A percentile compares a stretch with the other conserved stretches of the same genome.
Evolutionary conservation across 64 coral and sea anemone species (phyloP).

Genomic region (Hydrozoanthus tunicans): DNA sequence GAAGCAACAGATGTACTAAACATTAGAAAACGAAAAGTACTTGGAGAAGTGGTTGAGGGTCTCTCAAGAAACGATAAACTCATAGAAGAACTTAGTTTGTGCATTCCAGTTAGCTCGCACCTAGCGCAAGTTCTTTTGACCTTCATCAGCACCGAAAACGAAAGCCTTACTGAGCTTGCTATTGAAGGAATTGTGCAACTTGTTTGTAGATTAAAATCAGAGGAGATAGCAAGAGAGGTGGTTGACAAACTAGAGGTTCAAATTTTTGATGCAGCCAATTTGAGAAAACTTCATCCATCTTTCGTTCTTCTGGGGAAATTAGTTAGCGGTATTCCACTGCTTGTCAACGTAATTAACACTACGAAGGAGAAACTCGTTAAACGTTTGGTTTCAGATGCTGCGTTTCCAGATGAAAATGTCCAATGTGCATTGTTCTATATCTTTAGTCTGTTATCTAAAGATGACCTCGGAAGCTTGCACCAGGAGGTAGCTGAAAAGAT

Average conservation of each 20-base stretch:
- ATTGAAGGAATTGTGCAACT: constrained; percentile 66
- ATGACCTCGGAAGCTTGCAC: constrained; percentile 9
- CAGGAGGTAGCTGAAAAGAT: neutral
- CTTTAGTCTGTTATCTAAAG: constrained; percentile 52
- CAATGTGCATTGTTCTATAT: constrained; percentile 70
- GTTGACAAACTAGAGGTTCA: constrained; percentile 61
- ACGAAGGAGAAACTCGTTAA: constrained; percentile 44
- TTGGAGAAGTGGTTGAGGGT: constrained; percentile 63
- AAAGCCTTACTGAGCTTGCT: constrained; percentile 58
- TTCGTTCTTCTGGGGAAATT: constrained; percentile 72
- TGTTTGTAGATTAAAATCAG: constrained; percentile 52
- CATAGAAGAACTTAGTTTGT: constrained; percentile 36
- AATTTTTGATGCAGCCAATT: constrained; percentile 57
- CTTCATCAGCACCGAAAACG: constrained; percentile 61
- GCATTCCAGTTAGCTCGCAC: constrained; percentile 59
- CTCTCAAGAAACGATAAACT: constrained; percentile 63
- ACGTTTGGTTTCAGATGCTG: constrained; percentile 65
- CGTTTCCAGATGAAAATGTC: constrained; percentile 72
- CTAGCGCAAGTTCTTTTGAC: constrained; percentile 56
- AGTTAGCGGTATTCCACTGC: constrained; percentile 52
- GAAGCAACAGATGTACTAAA: constrained; percentile 56
- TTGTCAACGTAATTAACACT: constrained; percentile 53
- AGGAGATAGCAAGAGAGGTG: constrained; percentile 70
- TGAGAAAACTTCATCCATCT: constrained; percentile 70
- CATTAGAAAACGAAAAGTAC: constrained; percentile 75